Evolutionary conservation across 2,888 invertebrate genomes (phyloP), one percentile per base, ranked within the genome.

Genomic region (Harpalus rufipes): DNA sequence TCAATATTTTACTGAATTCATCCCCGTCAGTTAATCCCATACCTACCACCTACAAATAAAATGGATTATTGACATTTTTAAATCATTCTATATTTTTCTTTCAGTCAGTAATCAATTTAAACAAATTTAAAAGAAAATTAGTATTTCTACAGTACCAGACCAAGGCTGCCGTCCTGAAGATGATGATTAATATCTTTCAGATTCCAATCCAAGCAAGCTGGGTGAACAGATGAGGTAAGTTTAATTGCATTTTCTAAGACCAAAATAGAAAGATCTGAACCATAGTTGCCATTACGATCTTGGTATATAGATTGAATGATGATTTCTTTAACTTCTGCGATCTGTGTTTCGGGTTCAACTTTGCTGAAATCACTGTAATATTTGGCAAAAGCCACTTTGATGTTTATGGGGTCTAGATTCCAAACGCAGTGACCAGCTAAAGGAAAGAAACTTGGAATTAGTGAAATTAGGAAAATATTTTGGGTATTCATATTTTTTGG

Each of bases 11-110:
- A 5, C 93, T 93, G 7, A 91, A 91, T 18, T 91, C 91, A 79
- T 93, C 91, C 81, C 92, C 91, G 89, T 94, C 94, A 2, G 93
- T 94, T 63, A 92, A 88, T 7, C 94, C 94, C 90, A 94, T 94
- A 0, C 94, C 94, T 85, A 92, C 91, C 12, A 92, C 90, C 93
- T 93, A 81, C 12, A 86, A 85, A 56, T 65, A 63, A 32, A 32
- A 32, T 32, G 3, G 5, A 32, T 5, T 32, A 32, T 32, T 32
- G 5, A 32, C 32, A 32, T 32, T 32, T 21, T 44, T 51, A 2
- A 51, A 51, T 7, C 44, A 51, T 51, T 51, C 44, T 12, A 51
- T 1, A 12, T 51, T 12, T 12, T 51, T 12, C 44, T 12, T 51
- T 12, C 44, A 51, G 0, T 32, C 32, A 32, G 32, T 32, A 32